Evolutionary conservation across 2,888 invertebrate genomes (phyloP), one percentile per base, ranked within the genome.

Genomic region (Lomographa bimaculata): DNA sequence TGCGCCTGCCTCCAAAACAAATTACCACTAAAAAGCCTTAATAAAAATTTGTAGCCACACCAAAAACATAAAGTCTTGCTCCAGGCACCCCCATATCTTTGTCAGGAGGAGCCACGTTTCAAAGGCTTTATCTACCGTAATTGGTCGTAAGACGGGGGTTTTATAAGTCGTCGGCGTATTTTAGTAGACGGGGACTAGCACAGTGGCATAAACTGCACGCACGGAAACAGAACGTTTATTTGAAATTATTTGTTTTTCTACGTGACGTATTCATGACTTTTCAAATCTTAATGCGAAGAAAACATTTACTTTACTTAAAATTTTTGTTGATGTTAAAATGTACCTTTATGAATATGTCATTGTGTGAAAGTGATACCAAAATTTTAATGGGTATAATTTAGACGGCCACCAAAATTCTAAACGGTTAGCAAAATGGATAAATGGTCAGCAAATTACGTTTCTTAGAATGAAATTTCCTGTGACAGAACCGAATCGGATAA

Each of bases 61-160:
- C 57, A 59, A 61, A 50, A 53, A 57, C 63, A 64, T 68, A 65
- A 68, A 67, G 60, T 67, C 42, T 49, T 51, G 59, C 54, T 62
- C 57, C 46, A 29, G 37, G 33, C 42, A 50, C 40, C 49, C 26
- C 46, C 54, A 57, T 65, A 62, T 60, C 60, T 63, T 26, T 46
- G 52, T 61, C 50, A 53, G 50, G 51, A 56, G 59, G 59, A 57
- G 69, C 64, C 56, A 60, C 66, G 67, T 71, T 69, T 71, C 70
- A 68, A 66, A 67, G 71, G 75, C 72, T 77, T 79, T 80, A 81
- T 78, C 79, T 78, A 39, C 48, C 53, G 75, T 81, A 81, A 81
- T 81, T 81, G 80, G 73, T 78, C 77, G 76, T 81, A 79, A 77
- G 73, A 67, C 65, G 59, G 65, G 59, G 57, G 71, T 63, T 79